Evolutionary conservation across 2,797 vertebrate genomes (phyloP).

Genomic region (Chlorospingus flavigularis): DNA sequence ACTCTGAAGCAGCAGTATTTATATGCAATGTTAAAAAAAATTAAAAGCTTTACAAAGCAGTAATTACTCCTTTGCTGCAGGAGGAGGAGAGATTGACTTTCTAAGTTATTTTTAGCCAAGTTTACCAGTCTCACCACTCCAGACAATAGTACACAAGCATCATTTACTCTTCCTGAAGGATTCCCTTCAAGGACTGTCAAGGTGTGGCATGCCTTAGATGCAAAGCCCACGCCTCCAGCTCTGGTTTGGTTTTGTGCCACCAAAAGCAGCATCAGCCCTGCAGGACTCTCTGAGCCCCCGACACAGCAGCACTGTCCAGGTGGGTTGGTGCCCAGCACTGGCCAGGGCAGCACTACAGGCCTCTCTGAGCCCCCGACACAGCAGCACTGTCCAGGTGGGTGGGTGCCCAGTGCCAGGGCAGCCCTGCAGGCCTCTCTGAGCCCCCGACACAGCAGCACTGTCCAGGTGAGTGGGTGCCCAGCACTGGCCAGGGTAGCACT

Average conservation of each 20-base stretch:
- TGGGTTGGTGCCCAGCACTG: too few species aligned
- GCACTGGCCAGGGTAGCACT: too few species aligned
- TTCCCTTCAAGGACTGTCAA: neutral
- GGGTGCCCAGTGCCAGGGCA: too few species aligned
- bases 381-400: too few species aligned
- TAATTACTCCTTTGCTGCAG: constrained; percentile 31
- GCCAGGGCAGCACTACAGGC: too few species aligned
- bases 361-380: too few species aligned
- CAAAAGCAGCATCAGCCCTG: neutral
- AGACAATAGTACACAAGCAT: neutral
- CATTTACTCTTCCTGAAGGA: neutral
- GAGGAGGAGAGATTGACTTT: constrained; percentile 16
- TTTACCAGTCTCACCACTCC: neutral
- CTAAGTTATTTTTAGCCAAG: neutral
- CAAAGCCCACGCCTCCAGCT: rapidly evolving
- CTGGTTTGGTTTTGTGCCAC: rapidly evolving
- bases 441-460: too few species aligned
- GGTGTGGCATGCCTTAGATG: rapidly evolving
- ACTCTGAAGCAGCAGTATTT: constrained; percentile 59
- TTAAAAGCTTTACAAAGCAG: constrained; percentile 36
- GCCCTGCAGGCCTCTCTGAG: neutral
- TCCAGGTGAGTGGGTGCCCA: too few species aligned
- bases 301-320: too few species aligned
- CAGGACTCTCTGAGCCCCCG: neutral
- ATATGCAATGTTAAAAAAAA: constrained; percentile 29